Evolutionary conservation across 2,113 vertebrate genomes (phyloP).

Genomic region (Sceloporus tristichus): DNA sequence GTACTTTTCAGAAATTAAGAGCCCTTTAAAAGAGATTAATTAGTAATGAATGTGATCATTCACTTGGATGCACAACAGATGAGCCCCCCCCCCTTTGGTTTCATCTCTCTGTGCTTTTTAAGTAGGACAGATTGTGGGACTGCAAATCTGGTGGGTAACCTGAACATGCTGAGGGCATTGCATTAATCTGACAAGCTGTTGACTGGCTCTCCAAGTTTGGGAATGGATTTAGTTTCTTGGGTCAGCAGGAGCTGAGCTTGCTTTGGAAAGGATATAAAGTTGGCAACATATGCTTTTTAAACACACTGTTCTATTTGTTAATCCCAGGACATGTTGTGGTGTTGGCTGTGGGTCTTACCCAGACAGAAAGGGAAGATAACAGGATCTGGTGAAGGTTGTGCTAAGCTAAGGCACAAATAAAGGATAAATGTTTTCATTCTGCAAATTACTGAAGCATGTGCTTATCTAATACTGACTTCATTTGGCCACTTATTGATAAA

Average conservation of each 20-base stretch:
- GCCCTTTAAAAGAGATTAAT: constrained; percentile 36
- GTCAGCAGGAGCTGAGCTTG: constrained; percentile 50
- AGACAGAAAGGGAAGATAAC: constrained; percentile 43
- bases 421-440: constrained; percentile 39
- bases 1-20: constrained; percentile 48
- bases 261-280: constrained; percentile 44
- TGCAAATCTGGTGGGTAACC: constrained; percentile 48
- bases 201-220: constrained; percentile 28
- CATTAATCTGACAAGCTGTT: constrained; percentile 55
- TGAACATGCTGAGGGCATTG: constrained; percentile 42
- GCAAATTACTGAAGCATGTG: constrained; percentile 56
- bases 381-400: constrained; percentile 58
- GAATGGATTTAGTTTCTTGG: constrained; percentile 49
- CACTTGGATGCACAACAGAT: constrained; percentile 48
- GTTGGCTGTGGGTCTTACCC: constrained; percentile 35
- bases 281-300: constrained; percentile 51
- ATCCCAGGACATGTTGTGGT: constrained; percentile 21
- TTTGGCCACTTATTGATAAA: constrained; percentile 12
- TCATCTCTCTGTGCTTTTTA: constrained; percentile 49
- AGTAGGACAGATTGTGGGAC: constrained; percentile 50
- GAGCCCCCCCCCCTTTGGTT: constrained; percentile 2
- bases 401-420: not conserved
- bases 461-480: constrained; percentile 18
- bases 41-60: constrained; percentile 48
- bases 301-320: constrained; percentile 16